phyloP scores from a whole-genome alignment of 1,140 invertebrate genomes.

The Tetraneura akinire region DNA sequence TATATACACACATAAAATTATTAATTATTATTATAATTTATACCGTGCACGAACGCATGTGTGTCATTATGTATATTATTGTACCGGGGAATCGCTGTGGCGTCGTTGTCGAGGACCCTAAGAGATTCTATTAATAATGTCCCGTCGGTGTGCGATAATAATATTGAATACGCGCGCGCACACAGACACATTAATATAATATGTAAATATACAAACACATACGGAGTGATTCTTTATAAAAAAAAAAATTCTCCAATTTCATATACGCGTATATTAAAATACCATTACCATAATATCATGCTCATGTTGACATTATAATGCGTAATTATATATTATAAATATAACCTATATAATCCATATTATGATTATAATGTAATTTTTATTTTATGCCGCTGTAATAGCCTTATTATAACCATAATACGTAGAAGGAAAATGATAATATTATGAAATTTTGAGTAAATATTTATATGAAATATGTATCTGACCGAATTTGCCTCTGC shows the following conservation, averaged over 20 bases:
- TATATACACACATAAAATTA: no score
- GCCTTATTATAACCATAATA: background rate
- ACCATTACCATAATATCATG: no score
- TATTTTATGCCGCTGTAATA: no score
- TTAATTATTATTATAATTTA: no score
- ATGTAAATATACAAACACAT: background rate
- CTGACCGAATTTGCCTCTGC: background rate
- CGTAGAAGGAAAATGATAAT: background rate
- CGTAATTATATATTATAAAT: background rate
- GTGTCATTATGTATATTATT: background rate
- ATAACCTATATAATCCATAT: background rate
- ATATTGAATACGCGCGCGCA: background rate
- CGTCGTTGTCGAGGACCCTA: background rate
- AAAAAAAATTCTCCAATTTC: no score
- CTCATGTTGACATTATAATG: no score
- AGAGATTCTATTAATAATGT: constrained; percentile 13
- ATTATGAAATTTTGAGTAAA: background rate
- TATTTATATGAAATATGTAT: background rate
- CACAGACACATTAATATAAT: background rate
- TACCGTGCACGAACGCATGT: no score
- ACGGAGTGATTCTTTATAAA: no score
- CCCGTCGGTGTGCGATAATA: background rate
- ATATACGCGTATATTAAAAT: no score
- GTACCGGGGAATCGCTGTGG: background rate
- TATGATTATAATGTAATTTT: no score